These are phyloP conservation scores for Micrasema minimum DNA, from an alignment of 1,140 invertebrate genomes.

Conservation along the genomic window DNA sequence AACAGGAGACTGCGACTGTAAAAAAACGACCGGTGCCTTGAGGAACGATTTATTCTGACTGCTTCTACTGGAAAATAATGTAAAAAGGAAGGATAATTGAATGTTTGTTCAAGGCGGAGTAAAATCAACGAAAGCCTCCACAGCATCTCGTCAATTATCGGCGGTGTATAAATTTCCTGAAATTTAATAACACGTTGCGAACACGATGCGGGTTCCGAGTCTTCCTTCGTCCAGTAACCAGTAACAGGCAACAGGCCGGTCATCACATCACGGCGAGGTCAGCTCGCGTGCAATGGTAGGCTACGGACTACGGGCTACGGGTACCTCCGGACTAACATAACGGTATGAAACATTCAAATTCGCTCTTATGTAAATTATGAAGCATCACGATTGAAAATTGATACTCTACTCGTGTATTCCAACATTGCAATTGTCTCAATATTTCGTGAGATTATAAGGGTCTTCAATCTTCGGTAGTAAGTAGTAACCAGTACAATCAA, in stretches of 20 bases:
- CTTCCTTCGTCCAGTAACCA: too few relatives aligned
- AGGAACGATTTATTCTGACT: slow-evolving; percentile 3
- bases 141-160: slow-evolving; percentile 48
- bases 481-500: too few relatives aligned
- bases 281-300: neutral
- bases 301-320: too few relatives aligned
- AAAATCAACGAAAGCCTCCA: slow-evolving; percentile 41
- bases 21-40: neutral
- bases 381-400: slow-evolving; percentile 8
- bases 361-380: slow-evolving; percentile 8
- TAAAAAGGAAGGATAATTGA: slow-evolving; percentile 48
- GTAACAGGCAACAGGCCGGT: neutral
- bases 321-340: too few relatives aligned
- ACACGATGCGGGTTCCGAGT: neutral
- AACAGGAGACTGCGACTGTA: neutral
- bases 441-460: too few relatives aligned
- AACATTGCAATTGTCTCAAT: too few relatives aligned
- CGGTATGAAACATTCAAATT: slow-evolving; percentile 28
- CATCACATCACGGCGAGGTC: slow-evolving; percentile 9
- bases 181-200: slow-evolving; percentile 49
- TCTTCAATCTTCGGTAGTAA: too few relatives aligned
- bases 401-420: too few relatives aligned
- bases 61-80: neutral
- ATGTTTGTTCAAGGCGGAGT: slow-evolving; percentile 48
- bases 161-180: slow-evolving; percentile 49